A percentile compares a stretch with the other conserved stretches of the same genome.
phyloP scores from a whole-genome alignment of 1,140 invertebrate genomes.

The Glomeris maerens region DNA sequence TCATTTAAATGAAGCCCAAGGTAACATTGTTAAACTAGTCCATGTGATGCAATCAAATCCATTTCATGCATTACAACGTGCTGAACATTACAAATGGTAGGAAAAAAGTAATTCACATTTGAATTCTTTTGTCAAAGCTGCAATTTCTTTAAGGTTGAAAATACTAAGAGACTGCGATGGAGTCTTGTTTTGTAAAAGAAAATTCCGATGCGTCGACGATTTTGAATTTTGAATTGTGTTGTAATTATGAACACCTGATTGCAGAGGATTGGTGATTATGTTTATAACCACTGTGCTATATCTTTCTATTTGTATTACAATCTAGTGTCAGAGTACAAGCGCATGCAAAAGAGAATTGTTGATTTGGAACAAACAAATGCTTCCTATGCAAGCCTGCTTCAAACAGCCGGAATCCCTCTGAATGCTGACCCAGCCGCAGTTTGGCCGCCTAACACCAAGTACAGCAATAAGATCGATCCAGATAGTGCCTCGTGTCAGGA shows the following conservation, averaged over 20 bases:
- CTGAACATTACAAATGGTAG: no score
- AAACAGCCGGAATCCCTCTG: constrained; percentile 23
- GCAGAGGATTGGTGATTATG: neutral
- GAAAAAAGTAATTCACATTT: neutral
- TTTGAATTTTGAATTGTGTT: neutral
- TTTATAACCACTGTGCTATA: constrained; percentile 5
- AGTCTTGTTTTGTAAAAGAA: neutral
- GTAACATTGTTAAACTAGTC: constrained; percentile 14
- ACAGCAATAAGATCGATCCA: constrained; percentile 14
- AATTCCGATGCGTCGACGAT: neutral
- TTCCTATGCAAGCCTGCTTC: constrained; percentile 23
- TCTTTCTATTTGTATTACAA: constrained; percentile 9
- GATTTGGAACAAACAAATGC: constrained; percentile 22
- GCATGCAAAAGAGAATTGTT: constrained; percentile 21
- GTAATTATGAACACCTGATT: neutral
- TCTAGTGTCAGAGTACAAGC: constrained; percentile 23
- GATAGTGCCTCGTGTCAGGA: neutral
- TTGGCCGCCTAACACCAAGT: constrained; percentile 14
- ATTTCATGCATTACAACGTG: no score
- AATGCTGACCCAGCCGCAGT: constrained; percentile 10
- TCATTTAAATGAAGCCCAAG: constrained; percentile 21
- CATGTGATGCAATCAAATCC: no score
- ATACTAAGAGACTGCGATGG: neutral
- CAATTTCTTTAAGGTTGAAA: neutral
- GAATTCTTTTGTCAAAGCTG: neutral